Percentiles rank a stretch among this genome's conserved stretches.
These are phyloP conservation scores for Tragopan temminckii DNA, from an alignment of 2,797 vertebrate species.

Conservation along the genomic window DNA sequence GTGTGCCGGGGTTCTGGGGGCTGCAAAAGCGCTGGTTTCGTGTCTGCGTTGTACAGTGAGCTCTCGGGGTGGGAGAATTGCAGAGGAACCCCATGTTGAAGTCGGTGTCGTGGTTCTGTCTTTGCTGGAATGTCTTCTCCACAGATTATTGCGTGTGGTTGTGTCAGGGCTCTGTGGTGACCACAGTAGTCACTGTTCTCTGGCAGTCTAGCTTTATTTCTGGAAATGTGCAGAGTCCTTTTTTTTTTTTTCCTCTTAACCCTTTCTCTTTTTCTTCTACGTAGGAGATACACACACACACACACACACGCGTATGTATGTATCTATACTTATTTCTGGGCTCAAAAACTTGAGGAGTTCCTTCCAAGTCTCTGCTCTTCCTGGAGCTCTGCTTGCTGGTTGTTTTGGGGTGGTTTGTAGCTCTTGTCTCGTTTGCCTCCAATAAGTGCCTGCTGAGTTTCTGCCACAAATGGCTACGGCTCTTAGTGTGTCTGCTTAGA, in stretches of 20 bases:
- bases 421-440: background rate
- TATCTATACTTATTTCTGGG: accelerated
- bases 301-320: too few relatives aligned
- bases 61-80: accelerated
- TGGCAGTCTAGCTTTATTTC: accelerated
- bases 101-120: accelerated
- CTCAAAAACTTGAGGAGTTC: background rate
- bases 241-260: too few relatives aligned
- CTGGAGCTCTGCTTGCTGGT: background rate
- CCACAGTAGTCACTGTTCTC: accelerated
- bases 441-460: background rate
- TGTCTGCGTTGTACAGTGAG: accelerated
- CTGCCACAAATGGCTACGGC: accelerated
- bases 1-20: too few relatives aligned
- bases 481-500: accelerated
- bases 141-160: accelerated
- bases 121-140: accelerated
- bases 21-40: accelerated
- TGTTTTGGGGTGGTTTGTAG: background rate
- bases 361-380: background rate
- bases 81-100: accelerated
- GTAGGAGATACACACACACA: background rate
- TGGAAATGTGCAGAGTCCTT: accelerated
- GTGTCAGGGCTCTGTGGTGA: background rate
- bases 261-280: too few relatives aligned